Evolutionary conservation across 64 coral and sea anemone species (phyloP), one percentile per base, ranked within the genome.

Genomic region (Stylophora pistillata): DNA sequence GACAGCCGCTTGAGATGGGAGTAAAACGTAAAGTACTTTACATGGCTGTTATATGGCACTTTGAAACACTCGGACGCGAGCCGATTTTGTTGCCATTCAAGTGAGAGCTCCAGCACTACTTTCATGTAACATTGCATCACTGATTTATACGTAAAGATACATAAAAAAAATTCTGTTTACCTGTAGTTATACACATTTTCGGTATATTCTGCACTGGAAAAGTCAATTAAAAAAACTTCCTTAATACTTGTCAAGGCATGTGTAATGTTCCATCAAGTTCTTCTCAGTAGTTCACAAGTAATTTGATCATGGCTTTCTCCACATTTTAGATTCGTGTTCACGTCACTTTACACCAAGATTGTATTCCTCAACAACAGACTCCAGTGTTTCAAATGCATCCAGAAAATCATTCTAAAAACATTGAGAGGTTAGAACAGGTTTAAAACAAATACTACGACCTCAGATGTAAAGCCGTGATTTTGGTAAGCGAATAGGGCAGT

Each of bases 301-400:
- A 14, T 15, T 53, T 59, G 18, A 13, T 60, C 72, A 75, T 34
- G 6, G 57, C 69, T 60, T 21, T 34, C 55, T 59, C 56, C 15
- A 14, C 37, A 31, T 23, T 37, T 31, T 11, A 25, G 18, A 23
- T 37, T 23, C 9, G 20, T 9, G 64, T 68, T 68, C 12, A 1
- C 13, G 59, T 85, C 17, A 94, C 16, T 20, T 69, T 30, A 29
- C 72, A 74, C 79, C 94, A 81, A 63, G 55, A 55, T 72, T 78
- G 75, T 96, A 96, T 47, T 96, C 86, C 34, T 96, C 94, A 20
- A 96, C 80, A 11, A 96, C 81, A 53, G 73, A 74, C 17, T 92
- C 86, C 58, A 96, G 61, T 4, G 90, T 96, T 56, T 87, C 74
- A 89, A 96, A 96, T 10, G 90, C 94, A 82, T 96, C 94, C 20